These are phyloP conservation scores for Archivesica marissinica DNA, from an alignment of 1,140 invertebrate species.

Conservation along the genomic window DNA sequence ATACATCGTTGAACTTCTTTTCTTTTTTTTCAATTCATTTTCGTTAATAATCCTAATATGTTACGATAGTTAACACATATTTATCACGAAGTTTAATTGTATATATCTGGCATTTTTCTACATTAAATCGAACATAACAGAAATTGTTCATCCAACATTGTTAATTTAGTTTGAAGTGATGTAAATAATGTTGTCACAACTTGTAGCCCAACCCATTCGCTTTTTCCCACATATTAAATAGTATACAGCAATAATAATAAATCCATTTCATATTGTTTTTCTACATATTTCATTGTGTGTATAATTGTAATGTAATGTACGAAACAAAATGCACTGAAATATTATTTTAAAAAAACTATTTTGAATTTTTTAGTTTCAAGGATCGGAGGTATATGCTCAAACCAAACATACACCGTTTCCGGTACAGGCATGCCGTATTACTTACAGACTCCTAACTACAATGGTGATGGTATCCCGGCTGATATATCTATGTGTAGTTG, in stretches of 20 bases:
- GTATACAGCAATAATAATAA: not conserved
- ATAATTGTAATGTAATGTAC: not conserved
- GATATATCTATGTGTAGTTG: not conserved
- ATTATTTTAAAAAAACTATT: too few relatives aligned
- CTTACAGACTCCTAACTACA: not conserved
- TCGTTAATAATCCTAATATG: too few relatives aligned
- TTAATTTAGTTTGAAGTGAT: too few relatives aligned
- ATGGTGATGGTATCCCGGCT: not conserved
- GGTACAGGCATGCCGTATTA: not conserved
- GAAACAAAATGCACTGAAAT: too few relatives aligned
- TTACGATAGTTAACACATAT: too few relatives aligned
- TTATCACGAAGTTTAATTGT: too few relatives aligned
- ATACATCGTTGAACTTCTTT: too few relatives aligned
- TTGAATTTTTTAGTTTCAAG: not conserved
- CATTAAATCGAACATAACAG: too few relatives aligned
- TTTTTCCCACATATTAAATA: not conserved
- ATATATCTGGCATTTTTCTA: too few relatives aligned
- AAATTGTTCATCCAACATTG: too few relatives aligned
- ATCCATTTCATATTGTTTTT: not conserved
- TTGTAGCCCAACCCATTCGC: not conserved
- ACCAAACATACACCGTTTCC: not conserved
- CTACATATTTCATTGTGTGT: not conserved
- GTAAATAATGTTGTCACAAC: not conserved
- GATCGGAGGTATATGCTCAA: not conserved
- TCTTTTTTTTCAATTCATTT: too few relatives aligned